Base-by-base conservation (phyloP, 2,113 vertebrate genomes). In the Artemisiospiza belli region DNA sequence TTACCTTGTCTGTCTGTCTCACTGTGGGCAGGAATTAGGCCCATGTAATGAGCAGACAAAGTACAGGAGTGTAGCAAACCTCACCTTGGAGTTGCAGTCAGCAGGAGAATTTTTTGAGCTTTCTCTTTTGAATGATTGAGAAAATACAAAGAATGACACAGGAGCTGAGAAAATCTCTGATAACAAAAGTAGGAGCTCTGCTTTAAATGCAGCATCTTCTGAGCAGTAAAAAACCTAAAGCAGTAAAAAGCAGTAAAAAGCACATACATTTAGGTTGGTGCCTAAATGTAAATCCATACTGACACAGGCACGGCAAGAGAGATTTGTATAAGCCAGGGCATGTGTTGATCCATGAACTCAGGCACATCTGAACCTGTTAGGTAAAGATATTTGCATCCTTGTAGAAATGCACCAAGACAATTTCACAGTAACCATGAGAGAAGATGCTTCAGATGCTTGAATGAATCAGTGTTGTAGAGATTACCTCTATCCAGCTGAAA, bases 391-490 rank as follows among this genome's bases (percentile, higher is more conserved):
- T 88, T 12, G 1, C 44, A 72, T 28, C 47, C 7, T 9, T 64
- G 6, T 2, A 68, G 44, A 91, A 77, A 37, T 17, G 17, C 23
- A 91, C 13, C 1, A 1, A n/a, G 47, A 28, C 20, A 30, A 10
- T 17, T 33, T 52, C 17, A 43, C 33, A 20, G 2, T 33, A 25
- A 59, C 9, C 39, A 17, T 0, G 0, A 49, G 5, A 37, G 9
- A 55, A 92, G 22, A 5, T 52, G 39, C 30, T 91, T 55, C 73
- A 73, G 31, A 21, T 20, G 7, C 31, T 51, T 57, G n/a, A 86
- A 19, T 12, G 30, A 14, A 30, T 64, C 44, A 52, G 27, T 52
- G 27, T 24, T 67, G 44, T 24, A 74, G 61, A 74, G 12, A 59
- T 74, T n/a, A 59, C 22, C 31, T 57, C 35, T 43, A 7, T 33